Evolutionary conservation across 2,888 invertebrate genomes (phyloP).

Genomic region (Galerucella pusilla): DNA sequence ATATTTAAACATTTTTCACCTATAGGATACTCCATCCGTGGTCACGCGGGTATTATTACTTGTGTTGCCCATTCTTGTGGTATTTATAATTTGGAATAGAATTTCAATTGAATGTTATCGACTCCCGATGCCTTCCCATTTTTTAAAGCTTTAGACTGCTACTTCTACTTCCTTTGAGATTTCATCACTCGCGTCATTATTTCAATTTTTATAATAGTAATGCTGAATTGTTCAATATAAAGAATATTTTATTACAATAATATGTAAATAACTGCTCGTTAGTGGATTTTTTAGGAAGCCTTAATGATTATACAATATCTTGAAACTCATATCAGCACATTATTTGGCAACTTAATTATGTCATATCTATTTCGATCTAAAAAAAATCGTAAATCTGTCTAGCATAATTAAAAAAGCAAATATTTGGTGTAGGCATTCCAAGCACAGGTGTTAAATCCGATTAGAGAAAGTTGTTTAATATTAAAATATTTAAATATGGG

Average conservation of each 20-base stretch:
- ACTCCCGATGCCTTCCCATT: too few relatives aligned
- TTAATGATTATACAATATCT: not conserved
- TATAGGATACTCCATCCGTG: too few relatives aligned
- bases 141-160: too few relatives aligned
- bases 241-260: not conserved
- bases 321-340: not conserved
- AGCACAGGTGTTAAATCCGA: constrained; percentile 14
- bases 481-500: constrained; percentile 18
- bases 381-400: constrained; percentile 1
- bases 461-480: constrained; percentile 24
- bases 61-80: too few relatives aligned
- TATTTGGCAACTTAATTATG: not conserved
- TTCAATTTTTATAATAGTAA: not conserved
- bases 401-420: not conserved
- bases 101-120: too few relatives aligned
- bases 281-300: not conserved
- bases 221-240: not conserved
- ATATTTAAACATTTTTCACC: too few relatives aligned
- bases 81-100: too few relatives aligned
- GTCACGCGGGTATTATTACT: too few relatives aligned
- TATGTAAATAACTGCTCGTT: not conserved
- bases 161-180: too few relatives aligned
- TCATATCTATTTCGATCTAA: not conserved
- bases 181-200: too few relatives aligned
- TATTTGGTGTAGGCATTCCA: constrained; percentile 2